These are phyloP conservation scores for Tipula helvola DNA, from an alignment of 2,888 invertebrate species.

Conservation along the genomic window DNA sequence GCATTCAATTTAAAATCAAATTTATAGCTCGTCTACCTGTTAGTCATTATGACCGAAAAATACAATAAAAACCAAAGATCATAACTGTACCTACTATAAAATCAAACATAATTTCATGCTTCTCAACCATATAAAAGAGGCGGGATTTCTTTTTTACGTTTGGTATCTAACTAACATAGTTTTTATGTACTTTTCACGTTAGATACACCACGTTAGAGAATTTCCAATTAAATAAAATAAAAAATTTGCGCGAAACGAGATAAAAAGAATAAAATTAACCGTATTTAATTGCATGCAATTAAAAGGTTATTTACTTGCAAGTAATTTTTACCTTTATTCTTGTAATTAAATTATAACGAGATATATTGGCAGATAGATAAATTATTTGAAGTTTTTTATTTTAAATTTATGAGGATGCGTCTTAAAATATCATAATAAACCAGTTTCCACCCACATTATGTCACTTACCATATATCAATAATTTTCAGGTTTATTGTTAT, in stretches of 20 bases:
- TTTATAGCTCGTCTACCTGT: neutral
- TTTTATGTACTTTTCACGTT: neutral
- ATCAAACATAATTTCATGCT: neutral
- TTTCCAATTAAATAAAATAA: neutral
- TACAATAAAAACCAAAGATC: neutral
- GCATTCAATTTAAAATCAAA: neutral
- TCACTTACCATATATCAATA: neutral
- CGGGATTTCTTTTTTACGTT: neutral
- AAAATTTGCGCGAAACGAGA: neutral
- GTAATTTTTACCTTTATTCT: neutral
- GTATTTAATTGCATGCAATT: neutral
- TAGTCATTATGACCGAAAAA: neutral
- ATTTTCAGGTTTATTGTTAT: neutral
- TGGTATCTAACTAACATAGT: neutral
- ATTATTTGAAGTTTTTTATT: too few relatives aligned
- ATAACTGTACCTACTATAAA: neutral
- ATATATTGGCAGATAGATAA: neutral
- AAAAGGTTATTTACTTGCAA: neutral
- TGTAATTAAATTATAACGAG: neutral
- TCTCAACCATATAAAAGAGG: neutral
- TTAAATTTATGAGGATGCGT: too few relatives aligned
- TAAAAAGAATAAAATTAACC: neutral
- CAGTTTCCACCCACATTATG: neutral
- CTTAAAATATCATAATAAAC: neutral
- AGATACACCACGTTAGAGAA: neutral